Evolutionary conservation across 2,113 vertebrate genomes (phyloP).

Genomic region (Jaculus jaculus): DNA sequence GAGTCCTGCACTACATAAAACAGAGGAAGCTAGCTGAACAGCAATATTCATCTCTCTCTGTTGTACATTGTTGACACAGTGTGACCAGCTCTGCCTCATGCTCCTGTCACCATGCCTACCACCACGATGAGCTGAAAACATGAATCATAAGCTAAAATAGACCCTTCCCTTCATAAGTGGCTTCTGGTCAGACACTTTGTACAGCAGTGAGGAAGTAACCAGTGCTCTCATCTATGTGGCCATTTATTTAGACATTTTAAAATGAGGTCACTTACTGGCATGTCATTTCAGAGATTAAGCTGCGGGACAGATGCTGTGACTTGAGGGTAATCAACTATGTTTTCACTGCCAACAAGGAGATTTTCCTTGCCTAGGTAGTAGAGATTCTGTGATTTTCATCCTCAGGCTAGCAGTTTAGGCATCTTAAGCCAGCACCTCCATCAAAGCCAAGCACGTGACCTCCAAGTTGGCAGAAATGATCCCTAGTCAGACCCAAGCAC

Average conservation of each 20-base stretch:
- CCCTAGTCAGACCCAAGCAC: not conserved
- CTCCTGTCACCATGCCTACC: too few species aligned
- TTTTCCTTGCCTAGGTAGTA: not conserved
- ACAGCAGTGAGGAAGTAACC: too few species aligned
- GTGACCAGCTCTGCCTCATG: too few species aligned
- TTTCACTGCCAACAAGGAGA: not conserved
- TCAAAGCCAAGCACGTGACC: conserved; percentile 23
- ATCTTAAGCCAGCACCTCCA: conserved; percentile 47
- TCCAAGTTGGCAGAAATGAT: fast-evolving
- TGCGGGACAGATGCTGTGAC: not conserved
- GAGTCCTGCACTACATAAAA: too few species aligned
- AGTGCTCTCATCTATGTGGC: too few species aligned
- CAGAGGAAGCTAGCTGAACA: too few species aligned
- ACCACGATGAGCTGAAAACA: too few species aligned
- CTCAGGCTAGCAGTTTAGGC: conserved; percentile 41
- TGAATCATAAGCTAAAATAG: too few species aligned
- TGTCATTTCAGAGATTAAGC: not conserved
- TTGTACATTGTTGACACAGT: too few species aligned
- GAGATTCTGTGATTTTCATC: conserved; percentile 66
- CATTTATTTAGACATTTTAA: not conserved
- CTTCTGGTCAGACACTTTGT: too few species aligned
- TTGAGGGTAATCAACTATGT: not conserved
- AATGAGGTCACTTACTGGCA: not conserved
- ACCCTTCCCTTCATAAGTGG: too few species aligned
- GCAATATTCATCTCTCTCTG: too few species aligned